phyloP scores from a whole-genome alignment of 2,888 invertebrate species.

The Icerya purchasi region DNA sequence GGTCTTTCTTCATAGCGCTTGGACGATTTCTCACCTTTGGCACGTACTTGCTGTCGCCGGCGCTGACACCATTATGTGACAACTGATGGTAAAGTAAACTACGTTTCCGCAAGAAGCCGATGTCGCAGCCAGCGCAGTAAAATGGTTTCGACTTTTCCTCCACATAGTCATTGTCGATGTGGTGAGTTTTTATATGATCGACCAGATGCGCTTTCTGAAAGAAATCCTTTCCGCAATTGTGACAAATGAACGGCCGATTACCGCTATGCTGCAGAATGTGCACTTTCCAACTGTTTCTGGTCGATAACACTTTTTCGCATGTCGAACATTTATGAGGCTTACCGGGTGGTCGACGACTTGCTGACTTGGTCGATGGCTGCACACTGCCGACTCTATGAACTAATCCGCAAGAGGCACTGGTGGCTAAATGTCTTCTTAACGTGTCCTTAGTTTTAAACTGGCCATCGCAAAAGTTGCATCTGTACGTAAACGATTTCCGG shows the following conservation, averaged over 20 bases:
- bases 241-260: background rate
- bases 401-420: too few relatives aligned
- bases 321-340: background rate
- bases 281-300: background rate
- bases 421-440: too few relatives aligned
- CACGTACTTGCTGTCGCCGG: too few relatives aligned
- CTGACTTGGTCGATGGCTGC: slow-evolving; percentile 5
- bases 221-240: background rate
- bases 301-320: background rate
- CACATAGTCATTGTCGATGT: background rate
- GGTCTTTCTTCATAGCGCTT: background rate
- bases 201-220: background rate
- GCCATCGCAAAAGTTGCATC: too few relatives aligned
- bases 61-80: background rate
- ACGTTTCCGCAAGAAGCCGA: background rate
- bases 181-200: background rate
- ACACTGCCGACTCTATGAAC: too few relatives aligned
- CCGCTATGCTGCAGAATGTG: background rate
- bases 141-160: background rate
- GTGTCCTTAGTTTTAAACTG: too few relatives aligned
- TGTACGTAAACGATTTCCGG: too few relatives aligned
- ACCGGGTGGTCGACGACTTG: too few relatives aligned
- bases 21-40: background rate
- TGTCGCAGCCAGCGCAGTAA: background rate
- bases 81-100: background rate